These are phyloP conservation scores for Nysson spinosus DNA, from an alignment of 2,888 invertebrate species.

Conservation along the genomic window DNA sequence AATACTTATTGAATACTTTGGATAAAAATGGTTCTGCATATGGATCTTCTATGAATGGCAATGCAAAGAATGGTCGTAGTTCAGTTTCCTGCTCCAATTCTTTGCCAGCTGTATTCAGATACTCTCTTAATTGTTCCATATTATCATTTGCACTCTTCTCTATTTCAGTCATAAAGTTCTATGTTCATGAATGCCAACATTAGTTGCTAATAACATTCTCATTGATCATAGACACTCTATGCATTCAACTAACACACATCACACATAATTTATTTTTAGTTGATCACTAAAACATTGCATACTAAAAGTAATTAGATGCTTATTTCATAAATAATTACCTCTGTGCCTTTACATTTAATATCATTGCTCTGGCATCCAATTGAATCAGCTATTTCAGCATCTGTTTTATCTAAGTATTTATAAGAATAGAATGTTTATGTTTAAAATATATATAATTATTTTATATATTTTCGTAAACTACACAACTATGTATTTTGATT, in stretches of 20 bases:
- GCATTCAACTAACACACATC: too few species aligned
- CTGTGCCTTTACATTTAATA: conserved; percentile 6
- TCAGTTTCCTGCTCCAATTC: conserved; percentile 79
- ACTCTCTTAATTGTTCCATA: conserved; percentile 73
- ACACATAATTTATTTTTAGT: too few species aligned
- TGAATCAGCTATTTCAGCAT: not conserved
- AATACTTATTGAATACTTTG: conserved; percentile 76
- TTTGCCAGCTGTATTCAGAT: conserved; percentile 76
- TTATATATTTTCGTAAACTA: not conserved
- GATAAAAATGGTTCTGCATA: conserved; percentile 79
- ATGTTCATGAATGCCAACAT: conserved; percentile 35
- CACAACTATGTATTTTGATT: not conserved
- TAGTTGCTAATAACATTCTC: too few species aligned
- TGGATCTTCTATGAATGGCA: conserved; percentile 80
- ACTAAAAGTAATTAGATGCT: not conserved
- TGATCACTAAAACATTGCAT: too few species aligned
- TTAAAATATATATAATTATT: not conserved
- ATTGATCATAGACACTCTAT: too few species aligned
- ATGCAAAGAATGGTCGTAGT: conserved; percentile 79
- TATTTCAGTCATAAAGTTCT: conserved; percentile 41
- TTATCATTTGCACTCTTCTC: conserved; percentile 48
- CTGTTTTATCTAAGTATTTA: conserved; percentile 24
- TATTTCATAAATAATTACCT: too few species aligned
- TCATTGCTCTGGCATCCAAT: not conserved
- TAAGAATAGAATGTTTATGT: conserved; percentile 11